Evolutionary conservation across 2,797 vertebrate genomes (phyloP).

Genomic region (Gastrophryne carolinensis): DNA sequence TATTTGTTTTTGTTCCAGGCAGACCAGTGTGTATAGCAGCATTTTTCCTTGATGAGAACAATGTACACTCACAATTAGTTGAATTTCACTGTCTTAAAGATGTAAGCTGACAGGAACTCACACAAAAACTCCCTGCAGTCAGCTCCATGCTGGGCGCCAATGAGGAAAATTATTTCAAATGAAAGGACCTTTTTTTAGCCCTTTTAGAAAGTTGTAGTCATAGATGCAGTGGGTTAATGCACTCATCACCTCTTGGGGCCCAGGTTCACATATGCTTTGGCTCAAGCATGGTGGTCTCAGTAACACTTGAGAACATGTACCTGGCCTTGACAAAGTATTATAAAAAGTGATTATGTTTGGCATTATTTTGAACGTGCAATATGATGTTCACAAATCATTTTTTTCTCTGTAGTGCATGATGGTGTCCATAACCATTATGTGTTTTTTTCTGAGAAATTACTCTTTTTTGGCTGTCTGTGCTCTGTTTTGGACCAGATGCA

Average conservation of each 20-base stretch:
- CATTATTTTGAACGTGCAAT: too few relatives aligned
- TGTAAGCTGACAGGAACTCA: constrained; percentile 66
- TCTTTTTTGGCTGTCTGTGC: too few relatives aligned
- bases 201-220: constrained; percentile 56
- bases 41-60: constrained; percentile 53
- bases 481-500: too few relatives aligned
- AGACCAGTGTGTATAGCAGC: constrained; percentile 47
- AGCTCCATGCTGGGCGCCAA: constrained; percentile 62
- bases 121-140: constrained; percentile 66
- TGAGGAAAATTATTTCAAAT: constrained; percentile 64
- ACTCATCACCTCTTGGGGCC: constrained; percentile 57
- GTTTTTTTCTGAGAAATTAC: too few relatives aligned
- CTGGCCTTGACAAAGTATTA: too few relatives aligned
- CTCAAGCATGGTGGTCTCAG: constrained; percentile 62
- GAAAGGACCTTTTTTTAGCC: constrained; percentile 45
- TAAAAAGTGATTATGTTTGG: too few relatives aligned
- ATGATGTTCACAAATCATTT: too few relatives aligned
- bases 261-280: constrained; percentile 59
- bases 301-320: constrained; percentile 11
- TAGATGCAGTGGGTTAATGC: constrained; percentile 62
- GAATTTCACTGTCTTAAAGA: constrained; percentile 64
- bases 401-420: too few relatives aligned
- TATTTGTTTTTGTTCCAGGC: neutral
- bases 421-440: too few relatives aligned
- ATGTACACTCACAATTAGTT: constrained; percentile 62